Evolutionary conservation across 2,888 invertebrate species (phyloP).

Genomic region (Cataglyphis rosenhaueri): DNA sequence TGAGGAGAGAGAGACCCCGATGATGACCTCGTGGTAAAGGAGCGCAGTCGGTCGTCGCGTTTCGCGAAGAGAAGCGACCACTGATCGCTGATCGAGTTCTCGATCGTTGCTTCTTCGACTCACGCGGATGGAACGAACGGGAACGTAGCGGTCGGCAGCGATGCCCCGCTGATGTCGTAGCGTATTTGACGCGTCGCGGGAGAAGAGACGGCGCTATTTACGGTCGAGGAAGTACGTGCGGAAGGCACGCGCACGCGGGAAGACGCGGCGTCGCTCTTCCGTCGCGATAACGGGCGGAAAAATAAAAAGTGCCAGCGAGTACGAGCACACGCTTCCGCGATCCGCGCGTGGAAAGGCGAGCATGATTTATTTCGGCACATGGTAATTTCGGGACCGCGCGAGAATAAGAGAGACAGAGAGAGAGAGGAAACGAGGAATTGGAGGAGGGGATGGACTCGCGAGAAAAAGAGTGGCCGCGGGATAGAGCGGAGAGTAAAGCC

Average conservation of each 20-base stretch:
- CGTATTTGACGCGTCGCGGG: neutral
- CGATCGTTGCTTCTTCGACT: neutral
- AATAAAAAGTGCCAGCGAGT: neutral
- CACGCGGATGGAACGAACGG: neutral
- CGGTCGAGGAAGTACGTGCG: neutral
- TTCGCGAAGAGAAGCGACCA: neutral
- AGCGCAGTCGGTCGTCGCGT: neutral
- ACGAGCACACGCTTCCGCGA: neutral
- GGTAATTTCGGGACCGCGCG: slow-evolving; percentile 19
- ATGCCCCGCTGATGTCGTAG: neutral
- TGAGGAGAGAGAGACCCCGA: neutral
- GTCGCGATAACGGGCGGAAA: neutral
- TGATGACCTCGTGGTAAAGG: neutral
- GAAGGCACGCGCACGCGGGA: neutral
- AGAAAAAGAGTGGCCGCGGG: slow-evolving; percentile 39
- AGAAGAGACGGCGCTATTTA: neutral
- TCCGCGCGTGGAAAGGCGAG: neutral
- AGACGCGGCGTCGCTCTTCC: slow-evolving; percentile 3
- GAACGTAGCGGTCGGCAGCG: neutral
- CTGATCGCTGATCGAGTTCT: neutral
- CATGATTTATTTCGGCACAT: slow-evolving; percentile 41
- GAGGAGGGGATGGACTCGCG: slow-evolving; percentile 25
- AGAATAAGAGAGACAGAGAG: neutral
- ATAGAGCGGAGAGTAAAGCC: slow-evolving; percentile 48
- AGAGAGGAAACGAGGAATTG: neutral